These are phyloP conservation scores for Spea hammondii DNA, from an alignment of 2,797 vertebrate genomes.

Conservation along the genomic window DNA sequence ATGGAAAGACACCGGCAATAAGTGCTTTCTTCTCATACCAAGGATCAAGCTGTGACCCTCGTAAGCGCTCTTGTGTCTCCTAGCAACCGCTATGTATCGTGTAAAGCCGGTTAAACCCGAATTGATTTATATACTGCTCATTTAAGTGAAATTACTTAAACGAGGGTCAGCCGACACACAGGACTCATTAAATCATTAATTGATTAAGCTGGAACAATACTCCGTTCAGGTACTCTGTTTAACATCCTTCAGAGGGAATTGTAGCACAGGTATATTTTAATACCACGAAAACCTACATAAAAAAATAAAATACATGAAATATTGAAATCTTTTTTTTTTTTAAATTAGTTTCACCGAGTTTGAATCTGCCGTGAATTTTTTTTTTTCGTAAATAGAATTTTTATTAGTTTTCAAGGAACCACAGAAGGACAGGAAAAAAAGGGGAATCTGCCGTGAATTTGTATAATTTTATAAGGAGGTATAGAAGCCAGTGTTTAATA, in stretches of 20 bases:
- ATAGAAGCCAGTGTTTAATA: no score
- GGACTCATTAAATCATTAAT: conserved; percentile 37
- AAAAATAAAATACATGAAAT: not conserved
- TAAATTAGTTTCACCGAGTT: not conserved
- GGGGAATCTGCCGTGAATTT: no score
- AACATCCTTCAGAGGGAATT: conserved; percentile 20
- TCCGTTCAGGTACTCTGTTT: conserved; percentile 1
- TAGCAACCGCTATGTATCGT: conserved; percentile 54
- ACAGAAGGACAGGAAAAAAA: no score
- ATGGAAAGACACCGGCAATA: not conserved
- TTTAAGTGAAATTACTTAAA: conserved; percentile 43
- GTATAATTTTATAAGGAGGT: no score
- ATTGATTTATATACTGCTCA: conserved; percentile 39
- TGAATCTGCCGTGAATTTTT: no score
- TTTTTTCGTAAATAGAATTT: no score
- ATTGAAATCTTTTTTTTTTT: not conserved
- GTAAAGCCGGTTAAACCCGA: conserved; percentile 14
- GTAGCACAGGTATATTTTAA: not conserved
- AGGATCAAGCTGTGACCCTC: conserved; percentile 8
- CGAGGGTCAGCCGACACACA: conserved; percentile 38
- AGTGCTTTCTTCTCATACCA: conserved; percentile 1
- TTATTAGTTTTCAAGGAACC: no score
- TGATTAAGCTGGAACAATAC: conserved; percentile 25
- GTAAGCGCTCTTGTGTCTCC: conserved; percentile 44
- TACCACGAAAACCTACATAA: not conserved